Conservation (phyloP, 2,113 vertebrate species). For the Antennarius striatus region DNA sequence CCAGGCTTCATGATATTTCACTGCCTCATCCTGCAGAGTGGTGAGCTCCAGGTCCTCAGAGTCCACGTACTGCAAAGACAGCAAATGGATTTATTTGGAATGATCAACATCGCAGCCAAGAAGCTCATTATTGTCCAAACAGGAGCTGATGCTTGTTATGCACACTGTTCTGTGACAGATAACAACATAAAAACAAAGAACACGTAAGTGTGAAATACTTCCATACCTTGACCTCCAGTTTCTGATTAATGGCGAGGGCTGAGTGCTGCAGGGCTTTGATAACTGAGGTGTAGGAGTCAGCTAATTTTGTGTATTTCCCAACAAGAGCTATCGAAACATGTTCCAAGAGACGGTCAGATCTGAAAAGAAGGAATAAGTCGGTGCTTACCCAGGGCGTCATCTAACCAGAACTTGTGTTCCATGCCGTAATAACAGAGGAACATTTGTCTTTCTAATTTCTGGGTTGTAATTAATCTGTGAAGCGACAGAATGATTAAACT, state of each 20-base stretch:
- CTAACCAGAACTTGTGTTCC: neutral
- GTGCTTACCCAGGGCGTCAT: neutral
- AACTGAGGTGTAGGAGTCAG: constrained; percentile 95
- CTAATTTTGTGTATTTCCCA: constrained; percentile 96
- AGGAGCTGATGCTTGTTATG: neutral
- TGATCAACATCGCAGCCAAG: neutral
- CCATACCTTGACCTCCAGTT: constrained; percentile 91
- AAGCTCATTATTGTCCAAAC: constrained; percentile 1
- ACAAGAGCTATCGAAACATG: constrained; percentile 91
- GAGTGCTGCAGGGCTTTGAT: constrained; percentile 97
- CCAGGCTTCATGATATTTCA: constrained; percentile 97
- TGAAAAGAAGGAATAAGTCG: constrained; percentile 50
- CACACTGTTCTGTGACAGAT: neutral
- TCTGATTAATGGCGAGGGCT: constrained; percentile 94
- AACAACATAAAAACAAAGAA: neutral
- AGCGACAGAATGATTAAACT: neutral
- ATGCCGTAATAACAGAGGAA: too few relatives aligned
- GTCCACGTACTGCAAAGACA: constrained; percentile 87
- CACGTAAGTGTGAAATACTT: neutral
- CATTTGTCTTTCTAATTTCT: too few relatives aligned
- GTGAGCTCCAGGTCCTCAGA: constrained; percentile 90
- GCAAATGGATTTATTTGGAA: constrained; percentile 13
- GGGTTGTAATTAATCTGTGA: too few relatives aligned
- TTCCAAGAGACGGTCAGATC: constrained; percentile 92
- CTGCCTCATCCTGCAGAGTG: constrained; percentile 88